Base-by-base conservation (phyloP, 2,888 invertebrate species). In the Rhingia campestris region DNA sequence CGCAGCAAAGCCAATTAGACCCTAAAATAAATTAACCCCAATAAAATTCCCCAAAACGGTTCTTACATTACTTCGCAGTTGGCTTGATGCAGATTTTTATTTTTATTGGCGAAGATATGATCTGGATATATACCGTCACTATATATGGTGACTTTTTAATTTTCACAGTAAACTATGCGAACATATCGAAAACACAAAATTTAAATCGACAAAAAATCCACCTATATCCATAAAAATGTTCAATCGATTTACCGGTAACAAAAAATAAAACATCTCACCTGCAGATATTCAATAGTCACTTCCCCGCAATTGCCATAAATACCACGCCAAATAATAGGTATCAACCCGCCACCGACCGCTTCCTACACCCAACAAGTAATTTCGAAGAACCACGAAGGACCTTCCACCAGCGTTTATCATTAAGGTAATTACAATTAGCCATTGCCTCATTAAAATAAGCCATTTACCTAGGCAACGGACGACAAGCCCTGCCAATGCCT, bases 381-480 rank as follows among this genome's bases (percentile, higher is more conserved):
- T 63, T 58, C 53, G 37, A 58, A 39, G 32, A 33, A 49, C 67
- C 74, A 75, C 51, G 64, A 70, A 81, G 75, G 64, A 69, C 70
- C 53, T 70, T 59, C 81, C 59, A 59, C 56, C 64, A 64, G 53
- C 69, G 66, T 64, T 75, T 70, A 76, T 79, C 72, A 79, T 81
- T 81, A 81, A 70, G 70, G 64, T 81, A 76, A 81, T 81, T 81
- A 76, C 64, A 76, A 76, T 76, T 76, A 67, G 67, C 75, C 75
- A 70, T 76, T 72, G 76, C 76, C 81, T 81, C 81, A 81, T 81
- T 81, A 75, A 81, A 81, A 81, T 81, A 75, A 81, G 75, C 75
- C 75, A 81, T 81, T 75, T 69, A 76, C 70, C 58, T 53, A 70
- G 41, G 51, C 51, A 12, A 49, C 63, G 51, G 51, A 69, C 74